Conservation (phyloP, 2,888 invertebrate genomes). For the Campoplex nolae region DNA sequence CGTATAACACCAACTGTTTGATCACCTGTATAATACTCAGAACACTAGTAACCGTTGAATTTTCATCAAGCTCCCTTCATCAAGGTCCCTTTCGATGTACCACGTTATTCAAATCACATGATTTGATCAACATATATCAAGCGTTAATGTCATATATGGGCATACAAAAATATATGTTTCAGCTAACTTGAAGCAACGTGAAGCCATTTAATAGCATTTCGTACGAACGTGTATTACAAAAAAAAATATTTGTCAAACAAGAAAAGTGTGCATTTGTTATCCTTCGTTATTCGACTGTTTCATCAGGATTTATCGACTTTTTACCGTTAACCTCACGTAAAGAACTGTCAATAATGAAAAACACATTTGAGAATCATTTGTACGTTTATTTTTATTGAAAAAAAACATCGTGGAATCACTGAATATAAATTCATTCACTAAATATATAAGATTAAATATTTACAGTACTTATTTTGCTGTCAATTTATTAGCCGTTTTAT, state of each 20-base stretch:
- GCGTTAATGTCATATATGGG: constrained; percentile 9
- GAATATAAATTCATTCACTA: background rate
- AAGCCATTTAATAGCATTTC: background rate
- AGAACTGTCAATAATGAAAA: too few species aligned
- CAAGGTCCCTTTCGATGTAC: constrained; percentile 74
- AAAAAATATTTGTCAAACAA: too few species aligned
- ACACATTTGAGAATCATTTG: background rate
- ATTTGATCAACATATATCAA: constrained; percentile 18
- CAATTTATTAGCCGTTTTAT: background rate
- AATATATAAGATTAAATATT: background rate
- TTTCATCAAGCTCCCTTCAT: constrained; percentile 78
- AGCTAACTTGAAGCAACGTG: too few species aligned
- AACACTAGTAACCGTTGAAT: constrained; percentile 79
- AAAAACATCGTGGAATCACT: background rate
- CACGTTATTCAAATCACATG: constrained; percentile 61
- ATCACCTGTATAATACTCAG: constrained; percentile 60
- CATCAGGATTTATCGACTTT: background rate
- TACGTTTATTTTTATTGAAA: background rate
- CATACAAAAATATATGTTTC: background rate
- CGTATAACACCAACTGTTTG: constrained; percentile 78
- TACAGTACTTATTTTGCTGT: background rate
- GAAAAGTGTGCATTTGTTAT: too few species aligned
- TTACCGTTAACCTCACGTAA: too few species aligned
- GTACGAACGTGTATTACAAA: too few species aligned
- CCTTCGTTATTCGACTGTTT: too few species aligned